Percentiles rank a stretch among this genome's conserved stretches.
Conservation (phyloP, 2,888 invertebrate species). For the Limenitis camilla region DNA sequence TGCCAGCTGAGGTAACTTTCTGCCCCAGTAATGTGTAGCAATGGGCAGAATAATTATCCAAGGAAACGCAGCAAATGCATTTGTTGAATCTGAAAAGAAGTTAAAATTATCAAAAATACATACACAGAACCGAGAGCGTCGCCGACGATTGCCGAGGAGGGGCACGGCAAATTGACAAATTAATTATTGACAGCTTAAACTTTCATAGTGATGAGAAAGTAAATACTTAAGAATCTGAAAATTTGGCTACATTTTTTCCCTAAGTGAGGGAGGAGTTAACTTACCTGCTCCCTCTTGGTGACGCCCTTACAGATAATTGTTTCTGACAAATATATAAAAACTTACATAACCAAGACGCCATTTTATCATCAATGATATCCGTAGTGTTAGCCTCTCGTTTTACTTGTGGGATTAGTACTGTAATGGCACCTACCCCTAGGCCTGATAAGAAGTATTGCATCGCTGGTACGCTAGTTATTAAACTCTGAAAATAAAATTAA, state of each 20-base stretch:
- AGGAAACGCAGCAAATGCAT: conserved; percentile 32
- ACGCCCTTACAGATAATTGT: too few species aligned
- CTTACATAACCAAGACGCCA: conserved; percentile 32
- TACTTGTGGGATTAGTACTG: conserved; percentile 31
- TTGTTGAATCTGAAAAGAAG: conserved; percentile 35
- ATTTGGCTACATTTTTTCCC: too few species aligned
- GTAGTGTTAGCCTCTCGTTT: conserved; percentile 29
- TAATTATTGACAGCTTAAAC: too few species aligned
- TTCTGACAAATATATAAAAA: background rate
- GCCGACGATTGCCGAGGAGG: too few species aligned
- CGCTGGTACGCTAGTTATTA: conserved; percentile 28
- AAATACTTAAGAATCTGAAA: too few species aligned
- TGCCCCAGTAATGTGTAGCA: conserved; percentile 28
- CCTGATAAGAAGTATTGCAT: conserved; percentile 29
- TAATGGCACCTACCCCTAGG: conserved; percentile 30
- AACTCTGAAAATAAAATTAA: conserved; percentile 27
- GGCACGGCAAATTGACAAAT: too few species aligned
- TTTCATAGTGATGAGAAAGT: too few species aligned
- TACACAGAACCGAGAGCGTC: too few species aligned
- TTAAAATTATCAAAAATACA: too few species aligned
- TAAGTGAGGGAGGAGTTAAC: too few species aligned
- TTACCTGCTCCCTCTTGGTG: too few species aligned
- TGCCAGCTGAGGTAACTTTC: conserved; percentile 31
- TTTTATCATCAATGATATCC: conserved; percentile 23
- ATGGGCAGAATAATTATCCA: conserved; percentile 33